Evolutionary conservation across 2,113 vertebrate genomes (phyloP).

Genomic region (Daubentonia madagascariensis): DNA sequence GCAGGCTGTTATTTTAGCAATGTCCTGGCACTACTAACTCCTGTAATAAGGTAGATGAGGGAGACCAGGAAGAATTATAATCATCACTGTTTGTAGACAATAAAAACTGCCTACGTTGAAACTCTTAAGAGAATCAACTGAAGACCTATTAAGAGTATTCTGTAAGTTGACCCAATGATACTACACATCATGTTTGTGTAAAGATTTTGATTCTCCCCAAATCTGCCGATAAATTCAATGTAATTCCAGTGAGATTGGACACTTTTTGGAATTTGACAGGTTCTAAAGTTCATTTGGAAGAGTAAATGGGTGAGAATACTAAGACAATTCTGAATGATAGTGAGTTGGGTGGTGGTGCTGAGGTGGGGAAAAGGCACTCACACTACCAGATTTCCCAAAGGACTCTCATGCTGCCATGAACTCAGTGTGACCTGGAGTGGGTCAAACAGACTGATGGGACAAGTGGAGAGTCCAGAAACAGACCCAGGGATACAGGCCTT

Average conservation of each 20-base stretch:
- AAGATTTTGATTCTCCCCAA: not conserved
- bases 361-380: not conserved
- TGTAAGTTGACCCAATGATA: not conserved
- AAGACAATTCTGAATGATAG: not conserved
- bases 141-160: not conserved
- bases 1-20: rapidly evolving
- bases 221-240: not conserved
- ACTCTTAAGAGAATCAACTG: not conserved
- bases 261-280: not conserved
- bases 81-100: not conserved
- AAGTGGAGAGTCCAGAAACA: not conserved
- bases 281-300: not conserved
- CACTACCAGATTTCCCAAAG: not conserved
- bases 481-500: not conserved
- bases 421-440: not conserved
- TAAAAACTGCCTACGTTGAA: not conserved
- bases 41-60: not conserved
- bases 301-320: not conserved
- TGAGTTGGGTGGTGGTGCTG: rapidly evolving
- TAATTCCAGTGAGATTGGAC: not conserved
- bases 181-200: not conserved
- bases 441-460: not conserved
- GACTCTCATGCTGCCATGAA: rapidly evolving
- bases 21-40: not conserved
- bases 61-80: not conserved